These are phyloP conservation scores for Ochropleura leucogaster DNA, from an alignment of 2,888 invertebrate species.

Conservation along the genomic window DNA sequence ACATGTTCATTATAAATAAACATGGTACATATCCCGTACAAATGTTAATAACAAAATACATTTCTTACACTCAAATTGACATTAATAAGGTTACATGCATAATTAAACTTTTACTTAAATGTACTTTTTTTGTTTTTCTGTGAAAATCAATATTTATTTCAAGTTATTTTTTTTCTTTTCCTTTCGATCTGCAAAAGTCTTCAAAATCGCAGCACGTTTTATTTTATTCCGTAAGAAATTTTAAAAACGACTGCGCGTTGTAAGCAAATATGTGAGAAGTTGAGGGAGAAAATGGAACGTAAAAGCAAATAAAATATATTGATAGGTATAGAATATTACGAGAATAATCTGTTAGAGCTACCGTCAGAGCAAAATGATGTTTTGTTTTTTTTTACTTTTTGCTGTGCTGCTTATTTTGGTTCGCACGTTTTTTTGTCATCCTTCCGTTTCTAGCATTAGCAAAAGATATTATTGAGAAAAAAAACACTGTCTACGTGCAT, in stretches of 20 bases:
- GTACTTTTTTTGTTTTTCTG: too few relatives aligned
- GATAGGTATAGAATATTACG: conserved; percentile 8
- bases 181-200: too few relatives aligned
- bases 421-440: not conserved
- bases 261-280: conserved; percentile 22
- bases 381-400: not conserved
- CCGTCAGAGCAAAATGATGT: not conserved
- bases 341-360: conserved; percentile 9
- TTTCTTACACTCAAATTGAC: too few relatives aligned
- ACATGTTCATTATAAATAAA: too few relatives aligned
- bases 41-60: too few relatives aligned
- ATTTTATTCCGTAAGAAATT: conserved; percentile 39
- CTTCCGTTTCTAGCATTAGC: not conserved
- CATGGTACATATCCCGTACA: too few relatives aligned
- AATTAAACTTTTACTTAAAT: too few relatives aligned
- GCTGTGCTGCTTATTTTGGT: not conserved
- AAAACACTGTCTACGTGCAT: too few relatives aligned
- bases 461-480: not conserved
- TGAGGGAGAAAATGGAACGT: conserved; percentile 16
- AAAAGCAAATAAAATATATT: conserved; percentile 23
- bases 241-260: conserved; percentile 35
- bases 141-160: too few relatives aligned
- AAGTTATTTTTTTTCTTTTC: too few relatives aligned
- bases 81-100: too few relatives aligned
- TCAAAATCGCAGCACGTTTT: conserved; percentile 16